Conservation (phyloP, 2,888 invertebrate genomes). For the Oegoconia quadripuncta region DNA sequence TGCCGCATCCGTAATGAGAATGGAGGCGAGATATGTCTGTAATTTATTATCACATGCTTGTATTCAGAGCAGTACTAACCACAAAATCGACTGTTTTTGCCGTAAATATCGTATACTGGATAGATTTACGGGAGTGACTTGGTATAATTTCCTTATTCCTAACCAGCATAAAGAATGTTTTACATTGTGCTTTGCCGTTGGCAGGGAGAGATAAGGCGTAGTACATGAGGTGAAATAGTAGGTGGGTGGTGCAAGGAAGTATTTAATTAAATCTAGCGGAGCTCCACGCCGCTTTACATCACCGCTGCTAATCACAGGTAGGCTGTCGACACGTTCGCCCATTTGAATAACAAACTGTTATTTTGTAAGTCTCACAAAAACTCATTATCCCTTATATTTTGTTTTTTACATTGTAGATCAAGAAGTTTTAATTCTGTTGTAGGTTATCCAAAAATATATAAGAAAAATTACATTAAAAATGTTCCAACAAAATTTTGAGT, state of each 20-base stretch:
- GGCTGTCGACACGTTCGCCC: conserved; percentile 61
- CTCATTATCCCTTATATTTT: conserved; percentile 31
- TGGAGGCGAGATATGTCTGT: conserved; percentile 72
- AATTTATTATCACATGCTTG: conserved; percentile 71
- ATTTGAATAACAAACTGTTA: conserved; percentile 58
- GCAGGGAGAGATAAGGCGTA: conserved; percentile 51
- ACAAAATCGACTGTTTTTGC: conserved; percentile 54
- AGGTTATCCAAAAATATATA: too few species aligned
- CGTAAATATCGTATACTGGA: conserved; percentile 26
- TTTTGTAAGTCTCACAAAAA: conserved; percentile 43
- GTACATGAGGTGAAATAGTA: conserved; percentile 62
- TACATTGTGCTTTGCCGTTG: conserved; percentile 32
- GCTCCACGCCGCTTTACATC: conserved; percentile 57
- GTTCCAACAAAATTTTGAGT: too few species aligned
- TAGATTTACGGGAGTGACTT: conserved; percentile 20
- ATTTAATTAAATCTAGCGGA: conserved; percentile 74
- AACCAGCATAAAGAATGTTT: conserved; percentile 30
- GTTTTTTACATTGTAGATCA: not conserved
- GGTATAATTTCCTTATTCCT: conserved; percentile 18
- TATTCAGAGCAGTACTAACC: conserved; percentile 39
- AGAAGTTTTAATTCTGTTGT: too few species aligned
- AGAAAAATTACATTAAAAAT: too few species aligned
- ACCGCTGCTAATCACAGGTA: conserved; percentile 71
- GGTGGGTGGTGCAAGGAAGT: conserved; percentile 63
- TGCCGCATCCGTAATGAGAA: conserved; percentile 78